Evolutionary conservation across 35 echinoderm and acorn worm genomes (phyloP).

Genomic region (Heliocidaris erythrogramma): DNA sequence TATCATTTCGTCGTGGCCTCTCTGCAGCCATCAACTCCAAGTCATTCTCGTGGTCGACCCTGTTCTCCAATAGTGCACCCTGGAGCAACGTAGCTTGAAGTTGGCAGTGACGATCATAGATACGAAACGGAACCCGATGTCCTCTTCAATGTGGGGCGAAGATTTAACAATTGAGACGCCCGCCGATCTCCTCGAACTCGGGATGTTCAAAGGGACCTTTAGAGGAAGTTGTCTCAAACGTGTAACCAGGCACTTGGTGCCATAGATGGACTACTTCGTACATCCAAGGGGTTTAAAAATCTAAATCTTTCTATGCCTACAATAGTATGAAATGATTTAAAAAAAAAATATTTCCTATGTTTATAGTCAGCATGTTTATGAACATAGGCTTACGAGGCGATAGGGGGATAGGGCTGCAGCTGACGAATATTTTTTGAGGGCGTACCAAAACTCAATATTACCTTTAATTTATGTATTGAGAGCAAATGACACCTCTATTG

Average conservation of each 20-base stretch:
- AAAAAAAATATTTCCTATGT: no score
- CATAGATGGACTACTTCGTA: not conserved
- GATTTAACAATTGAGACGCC: not conserved
- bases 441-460: no score
- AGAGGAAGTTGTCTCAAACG: not conserved
- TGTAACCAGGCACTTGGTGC: not conserved
- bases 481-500: no score
- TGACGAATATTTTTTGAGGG: no score
- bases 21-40: not conserved
- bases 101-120: not conserved
- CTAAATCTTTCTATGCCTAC: no score
- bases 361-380: no score
- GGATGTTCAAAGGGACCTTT: not conserved
- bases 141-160: not conserved
- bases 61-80: not conserved
- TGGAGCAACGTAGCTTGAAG: not conserved
- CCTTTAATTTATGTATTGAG: no score
- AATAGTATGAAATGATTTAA: no score
- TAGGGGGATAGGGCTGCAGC: no score
- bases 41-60: not conserved
- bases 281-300: not conserved
- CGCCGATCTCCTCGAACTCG: not conserved
- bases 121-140: not conserved
- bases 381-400: no score
- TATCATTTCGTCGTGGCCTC: not conserved